Conservation (phyloP, 2,797 vertebrate genomes). For the Chiloscyllium punctatum region DNA sequence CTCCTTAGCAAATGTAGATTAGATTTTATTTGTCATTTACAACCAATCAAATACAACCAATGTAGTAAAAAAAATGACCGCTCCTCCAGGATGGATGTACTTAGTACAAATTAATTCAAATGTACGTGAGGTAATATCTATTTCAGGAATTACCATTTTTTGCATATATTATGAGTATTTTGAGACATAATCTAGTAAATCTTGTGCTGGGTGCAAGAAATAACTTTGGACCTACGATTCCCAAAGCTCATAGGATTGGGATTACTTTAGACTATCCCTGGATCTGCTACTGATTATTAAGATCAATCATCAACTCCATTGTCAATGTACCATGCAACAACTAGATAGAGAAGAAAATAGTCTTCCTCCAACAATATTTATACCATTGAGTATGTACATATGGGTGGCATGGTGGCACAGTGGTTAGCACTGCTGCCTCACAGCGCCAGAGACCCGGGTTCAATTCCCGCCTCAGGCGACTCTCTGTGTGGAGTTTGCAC, state of each 20-base stretch:
- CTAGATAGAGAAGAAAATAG: not conserved
- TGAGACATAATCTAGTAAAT: not conserved
- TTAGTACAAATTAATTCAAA: not conserved
- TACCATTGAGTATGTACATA: not conserved
- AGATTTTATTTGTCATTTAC: too few species aligned
- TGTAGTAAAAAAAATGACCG: too few species aligned
- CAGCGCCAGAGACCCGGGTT: too few species aligned
- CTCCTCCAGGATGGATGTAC: not conserved
- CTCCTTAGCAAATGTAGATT: not conserved
- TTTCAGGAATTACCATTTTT: not conserved
- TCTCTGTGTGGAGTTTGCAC: too few species aligned
- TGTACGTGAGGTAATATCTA: not conserved
- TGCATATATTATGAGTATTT: not conserved
- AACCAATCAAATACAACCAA: too few species aligned
- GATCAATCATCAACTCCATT: not conserved
- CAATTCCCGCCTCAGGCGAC: too few species aligned
- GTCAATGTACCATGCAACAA: not conserved
- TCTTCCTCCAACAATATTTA: not conserved
- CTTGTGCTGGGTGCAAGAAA: not conserved
- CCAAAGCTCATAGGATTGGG: not conserved
- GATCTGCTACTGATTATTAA: not conserved
- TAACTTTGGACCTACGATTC: not conserved
- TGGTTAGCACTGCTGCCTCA: too few species aligned
- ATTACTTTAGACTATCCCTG: not conserved
- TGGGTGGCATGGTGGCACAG: too few species aligned